Evolutionary conservation across 2,888 invertebrate species (phyloP), one percentile per base, ranked within the genome.

Genomic region (Andrena praecox): DNA sequence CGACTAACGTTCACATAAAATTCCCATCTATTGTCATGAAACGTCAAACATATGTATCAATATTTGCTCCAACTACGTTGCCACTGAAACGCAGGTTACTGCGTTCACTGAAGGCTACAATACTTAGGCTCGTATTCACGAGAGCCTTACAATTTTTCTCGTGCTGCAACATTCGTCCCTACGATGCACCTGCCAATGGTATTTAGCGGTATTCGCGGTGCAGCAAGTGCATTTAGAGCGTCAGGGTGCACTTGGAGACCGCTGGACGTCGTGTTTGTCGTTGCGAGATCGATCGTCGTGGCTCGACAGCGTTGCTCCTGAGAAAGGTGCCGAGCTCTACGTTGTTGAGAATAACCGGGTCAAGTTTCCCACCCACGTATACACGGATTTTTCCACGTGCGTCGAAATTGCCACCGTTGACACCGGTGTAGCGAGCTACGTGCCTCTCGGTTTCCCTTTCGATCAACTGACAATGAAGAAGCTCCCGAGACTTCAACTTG

Each of bases 271-370:
- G 76, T 83, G 54, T 81, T 71, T 66, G 81, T 78, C 71, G 75
- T 52, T 27, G 67, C 27, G 29, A 79, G 83, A 86, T 86, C 87
- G 86, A 86, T 86, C 87, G 82, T 31, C 27, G 67, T 59, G n/a
- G 74, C 70, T 42, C 68, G 63, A n/a, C 74, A 16, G 31, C 73
- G 74, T 67, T 71, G 74, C 68, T 77, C 74, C 59, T 59, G 80
- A 73, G 84, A 69, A 85, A 77, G 54, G 76, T 70, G 68, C 64
- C 72, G 71, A 31, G 77, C 77, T 80, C 81, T 64, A 71, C 80
- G 80, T 75, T 84, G 80, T 83, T 77, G 70, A 72, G 73, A 82
- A 76, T 85, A 90, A 89, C 83, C 86, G 69, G 90, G 90, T 90
- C 90, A 90, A 90, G 89, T 89, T 90, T 90, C 80, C 77, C 77